These are phyloP conservation scores for Lepus townsendii DNA, from an alignment of 2,797 vertebrate species.

Conservation along the genomic window DNA sequence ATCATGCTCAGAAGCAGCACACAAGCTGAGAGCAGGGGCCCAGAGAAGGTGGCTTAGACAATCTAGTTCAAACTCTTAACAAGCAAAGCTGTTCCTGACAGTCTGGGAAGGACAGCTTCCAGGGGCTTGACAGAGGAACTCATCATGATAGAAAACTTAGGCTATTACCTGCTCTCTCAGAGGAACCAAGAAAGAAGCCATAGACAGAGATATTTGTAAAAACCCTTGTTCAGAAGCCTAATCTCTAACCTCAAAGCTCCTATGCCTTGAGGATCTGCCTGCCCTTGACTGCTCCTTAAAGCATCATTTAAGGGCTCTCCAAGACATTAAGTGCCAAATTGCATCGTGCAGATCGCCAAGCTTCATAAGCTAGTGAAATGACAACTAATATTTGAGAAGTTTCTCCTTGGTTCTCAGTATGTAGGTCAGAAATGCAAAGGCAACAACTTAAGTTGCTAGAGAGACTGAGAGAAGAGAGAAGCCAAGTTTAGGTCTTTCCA, in stretches of 20 bases:
- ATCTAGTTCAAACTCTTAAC: neutral
- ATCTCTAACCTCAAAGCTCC: neutral
- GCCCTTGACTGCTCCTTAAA: neutral
- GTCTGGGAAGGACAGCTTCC: neutral
- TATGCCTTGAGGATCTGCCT: neutral
- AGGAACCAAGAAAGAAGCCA: neutral
- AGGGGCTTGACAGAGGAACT: neutral
- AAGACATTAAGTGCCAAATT: constrained; percentile 1
- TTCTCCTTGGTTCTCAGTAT: neutral
- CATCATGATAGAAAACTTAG: neutral
- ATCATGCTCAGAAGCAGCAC: neutral
- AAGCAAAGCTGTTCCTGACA: neutral
- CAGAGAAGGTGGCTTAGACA: neutral
- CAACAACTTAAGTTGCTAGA: neutral
- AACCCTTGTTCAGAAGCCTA: neutral
- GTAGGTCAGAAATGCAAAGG: neutral
- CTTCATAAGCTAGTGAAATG: constrained; percentile 11
- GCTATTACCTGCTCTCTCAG: neutral
- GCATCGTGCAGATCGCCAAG: neutral
- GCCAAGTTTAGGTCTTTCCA: neutral
- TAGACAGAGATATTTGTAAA: neutral
- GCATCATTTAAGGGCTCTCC: neutral
- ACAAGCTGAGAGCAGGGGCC: neutral
- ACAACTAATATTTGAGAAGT: neutral
- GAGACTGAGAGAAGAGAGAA: neutral